Evolutionary conservation across 2,888 invertebrate genomes (phyloP).

Genomic region (Yponomeuta evonymella): DNA sequence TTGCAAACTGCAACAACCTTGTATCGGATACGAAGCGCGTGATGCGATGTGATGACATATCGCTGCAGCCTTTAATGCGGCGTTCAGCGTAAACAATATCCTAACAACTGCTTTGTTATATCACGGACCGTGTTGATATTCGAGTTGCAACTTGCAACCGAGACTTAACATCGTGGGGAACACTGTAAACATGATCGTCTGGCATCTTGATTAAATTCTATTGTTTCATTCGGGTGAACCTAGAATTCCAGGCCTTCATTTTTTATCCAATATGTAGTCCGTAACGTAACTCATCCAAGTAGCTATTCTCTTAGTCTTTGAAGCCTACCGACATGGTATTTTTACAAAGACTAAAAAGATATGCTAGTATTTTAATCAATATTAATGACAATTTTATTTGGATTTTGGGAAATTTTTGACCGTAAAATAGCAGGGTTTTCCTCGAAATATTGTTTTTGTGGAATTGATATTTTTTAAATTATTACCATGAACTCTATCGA

Average conservation of each 20-base stretch:
- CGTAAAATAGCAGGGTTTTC: background rate
- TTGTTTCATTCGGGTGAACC: conserved; percentile 4
- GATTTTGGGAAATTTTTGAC: background rate
- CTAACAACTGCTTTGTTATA: conserved; percentile 12
- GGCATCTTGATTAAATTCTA: background rate
- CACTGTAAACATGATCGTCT: background rate
- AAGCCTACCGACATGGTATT: background rate
- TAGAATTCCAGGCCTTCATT: no score
- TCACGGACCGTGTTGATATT: background rate
- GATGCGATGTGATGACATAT: conserved; percentile 2
- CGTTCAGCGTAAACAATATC: conserved; percentile 9
- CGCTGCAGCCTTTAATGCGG: conserved; percentile 2
- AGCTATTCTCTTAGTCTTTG: background rate
- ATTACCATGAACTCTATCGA: conserved; percentile 20
- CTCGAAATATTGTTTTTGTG: background rate
- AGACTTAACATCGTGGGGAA: background rate
- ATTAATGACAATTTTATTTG: background rate
- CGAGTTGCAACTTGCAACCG: background rate
- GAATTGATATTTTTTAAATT: no score
- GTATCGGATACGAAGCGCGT: conserved; percentile 4
- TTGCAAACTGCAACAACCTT: conserved; percentile 11
- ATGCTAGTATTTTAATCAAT: background rate
- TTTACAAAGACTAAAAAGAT: no score
- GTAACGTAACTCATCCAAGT: no score
- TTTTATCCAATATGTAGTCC: no score